Percentiles rank a stretch among this genome's conserved stretches.
Evolutionary conservation across 2,888 invertebrate species (phyloP).

Genomic region (Crossocerus cetratus): DNA sequence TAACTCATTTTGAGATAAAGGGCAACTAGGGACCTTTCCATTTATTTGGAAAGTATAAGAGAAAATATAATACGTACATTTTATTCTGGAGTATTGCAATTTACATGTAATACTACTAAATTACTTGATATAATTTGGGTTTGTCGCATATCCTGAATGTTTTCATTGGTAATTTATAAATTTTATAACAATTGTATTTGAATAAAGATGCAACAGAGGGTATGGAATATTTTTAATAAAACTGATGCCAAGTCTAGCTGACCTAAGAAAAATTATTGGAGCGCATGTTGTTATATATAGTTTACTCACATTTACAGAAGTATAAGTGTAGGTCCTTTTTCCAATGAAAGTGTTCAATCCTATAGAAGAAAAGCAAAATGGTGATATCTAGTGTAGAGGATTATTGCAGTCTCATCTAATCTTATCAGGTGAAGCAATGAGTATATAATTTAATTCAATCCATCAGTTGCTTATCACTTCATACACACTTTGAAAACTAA

Average conservation of each 20-base stretch:
- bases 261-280: conserved; percentile 16
- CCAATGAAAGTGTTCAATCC: conserved; percentile 37
- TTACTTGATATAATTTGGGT: background rate
- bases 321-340: conserved; percentile 32
- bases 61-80: background rate
- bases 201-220: too few species aligned
- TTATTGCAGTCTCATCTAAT: conserved; percentile 42
- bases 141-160: background rate
- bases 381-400: conserved; percentile 26
- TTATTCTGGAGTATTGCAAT: conserved; percentile 35
- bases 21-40: too few species aligned
- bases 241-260: background rate
- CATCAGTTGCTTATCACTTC: conserved; percentile 12
- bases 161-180: background rate
- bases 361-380: conserved; percentile 43
- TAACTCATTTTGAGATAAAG: too few species aligned
- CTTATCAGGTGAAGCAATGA: conserved; percentile 43
- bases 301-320: conserved; percentile 48
- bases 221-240: background rate
- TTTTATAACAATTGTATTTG: too few species aligned
- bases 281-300: conserved; percentile 26
- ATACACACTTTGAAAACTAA: background rate
- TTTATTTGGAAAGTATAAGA: background rate
- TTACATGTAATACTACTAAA: conserved; percentile 30
- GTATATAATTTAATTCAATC: conserved; percentile 20